A percentile compares a stretch with the other conserved stretches of the same genome.
These are phyloP conservation scores for Spondyliosoma cantharus DNA, from an alignment of 2,797 vertebrate species.

Conservation along the genomic window DNA sequence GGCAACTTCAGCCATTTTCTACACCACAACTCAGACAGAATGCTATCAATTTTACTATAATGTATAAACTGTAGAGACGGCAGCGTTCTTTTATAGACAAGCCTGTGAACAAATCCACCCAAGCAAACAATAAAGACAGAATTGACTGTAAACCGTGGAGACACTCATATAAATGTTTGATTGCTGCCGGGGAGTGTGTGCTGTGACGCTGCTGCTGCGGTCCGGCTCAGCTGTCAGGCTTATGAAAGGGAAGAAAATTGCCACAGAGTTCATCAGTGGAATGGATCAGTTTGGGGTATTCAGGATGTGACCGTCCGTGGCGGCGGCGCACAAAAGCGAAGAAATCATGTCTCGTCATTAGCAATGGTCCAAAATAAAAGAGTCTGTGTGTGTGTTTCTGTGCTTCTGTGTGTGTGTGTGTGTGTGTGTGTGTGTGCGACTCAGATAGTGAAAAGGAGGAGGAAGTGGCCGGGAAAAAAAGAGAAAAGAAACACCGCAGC, in stretches of 20 bases:
- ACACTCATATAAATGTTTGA: conserved; percentile 30
- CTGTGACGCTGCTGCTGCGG: conserved; percentile 7
- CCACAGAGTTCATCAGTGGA: conserved; percentile 31
- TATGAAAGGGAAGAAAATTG: conserved; percentile 38
- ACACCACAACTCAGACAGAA: not conserved
- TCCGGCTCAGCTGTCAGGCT: conserved; percentile 9
- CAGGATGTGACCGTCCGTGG: conserved; percentile 35
- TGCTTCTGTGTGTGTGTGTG: conserved; percentile 5
- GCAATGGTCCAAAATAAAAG: conserved; percentile 26
- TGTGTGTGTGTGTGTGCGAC: conserved; percentile 50
- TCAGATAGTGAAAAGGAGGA: conserved; percentile 56
- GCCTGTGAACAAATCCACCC: conserved; percentile 6
- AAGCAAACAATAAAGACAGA: conserved; percentile 9
- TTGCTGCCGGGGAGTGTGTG: conserved; percentile 31
- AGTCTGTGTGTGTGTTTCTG: conserved; percentile 18
- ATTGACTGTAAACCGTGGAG: conserved; percentile 29
- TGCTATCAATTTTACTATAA: not conserved
- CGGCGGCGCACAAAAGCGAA: conserved; percentile 29
- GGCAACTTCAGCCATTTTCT: conserved; percentile 2
- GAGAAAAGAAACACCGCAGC: conserved; percentile 26
- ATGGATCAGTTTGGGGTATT: conserved; percentile 42
- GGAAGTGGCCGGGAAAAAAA: conserved; percentile 48
- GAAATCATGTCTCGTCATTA: conserved; percentile 41
- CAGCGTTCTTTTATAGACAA: conserved; percentile 17
- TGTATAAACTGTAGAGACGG: not conserved